Evolutionary conservation across 2,113 vertebrate genomes (phyloP), one percentile per base, ranked within the genome.

Genomic region (Notarius lentiginosus): DNA sequence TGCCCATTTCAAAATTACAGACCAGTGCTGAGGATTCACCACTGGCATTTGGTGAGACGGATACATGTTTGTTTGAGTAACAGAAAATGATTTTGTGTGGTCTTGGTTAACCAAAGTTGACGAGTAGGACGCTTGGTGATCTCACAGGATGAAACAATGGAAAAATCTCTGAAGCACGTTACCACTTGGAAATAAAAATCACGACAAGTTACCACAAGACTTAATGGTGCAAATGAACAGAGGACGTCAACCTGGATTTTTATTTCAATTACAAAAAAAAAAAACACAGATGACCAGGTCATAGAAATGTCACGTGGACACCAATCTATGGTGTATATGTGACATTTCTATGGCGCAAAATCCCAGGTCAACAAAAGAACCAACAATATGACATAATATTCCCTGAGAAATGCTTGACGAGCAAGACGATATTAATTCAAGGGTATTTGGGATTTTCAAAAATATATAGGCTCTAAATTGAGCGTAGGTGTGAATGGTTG

Each of bases 1-100:
- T 22, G 47, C 24, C 22, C 34, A 79, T 82, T 68, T 72, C 7
- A 75, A 88, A 90, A 90, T 88, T 88, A 90, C 76, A 88, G 87
- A 68, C 55, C 66, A 70, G 55, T 60, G 77, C 79, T 85, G 66
- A 84, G 82, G 82, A 84, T 88, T 82, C 72, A 68, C 60, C 81
- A 8, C 72, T 20, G 66, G 77, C 47, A 72, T 82, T 84, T 84
- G 84, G 81, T 76, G 60, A 58, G 86, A 82, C 20, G 22, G 30
- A 72, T 84, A 68, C 76, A 56, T 82, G 66, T 51, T 83, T 89
- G 83, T 84, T 86, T 80, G 27, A 84, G 76, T 18, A 82, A 68
- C 30, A 79, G 60, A 77, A 83, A 66, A 81, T 86, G 80, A 86
- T 47, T 82, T 47, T 20, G 86, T 79, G 77, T 60, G 77, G 89